Evolutionary conservation across 2,888 invertebrate species (phyloP), one percentile per base, ranked within the genome.

Genomic region (Philhelius pedissequus): DNA sequence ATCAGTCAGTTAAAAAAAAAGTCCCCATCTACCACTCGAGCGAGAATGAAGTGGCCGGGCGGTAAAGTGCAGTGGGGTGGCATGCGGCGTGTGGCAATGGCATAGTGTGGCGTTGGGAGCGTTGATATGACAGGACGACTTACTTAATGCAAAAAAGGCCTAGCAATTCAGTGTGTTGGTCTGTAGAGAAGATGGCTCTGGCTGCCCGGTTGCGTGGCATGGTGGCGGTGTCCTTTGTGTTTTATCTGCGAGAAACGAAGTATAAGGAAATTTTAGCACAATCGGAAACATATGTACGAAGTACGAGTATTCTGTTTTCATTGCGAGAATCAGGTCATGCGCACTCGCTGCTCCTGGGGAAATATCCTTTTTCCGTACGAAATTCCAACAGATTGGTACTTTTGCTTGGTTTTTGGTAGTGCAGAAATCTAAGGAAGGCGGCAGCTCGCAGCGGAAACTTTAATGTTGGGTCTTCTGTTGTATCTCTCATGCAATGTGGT

Each of bases 121-220:
- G 32, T 22, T 38, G n/a, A n/a, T n/a, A 71, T 70, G 70, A 62
- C 79, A 80, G 75, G 66, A 79, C 79, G 66, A 84, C 74, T 80
- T 70, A 75, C 80, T 84, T 75, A 75, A 69, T 56, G 54, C 70
- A 74, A 84, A 84, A 84, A 75, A n/a, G n/a, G 84, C 84, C 84
- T 75, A 83, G 64, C 69, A 60, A 74, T 83, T 69, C 78, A 70
- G 43, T 27, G 38, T 56, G n/a, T 50, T 30, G 38, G 40, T 70
- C 64, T 3, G 8, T 52, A n/a, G n/a, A n/a, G 15, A 5, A 11
- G 45, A 30, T 54, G 18, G 18, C 52, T 9, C 54, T 32, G 32
- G 30, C 9, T 9, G 30, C n/a, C n/a, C n/a, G n/a, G n/a, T n/a
- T n/a, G 32, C 2, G 0, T 11, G 20, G 45, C 20, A 22, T 22